Evolutionary conservation across 1,140 invertebrate genomes (phyloP), one percentile per base, ranked within the genome.

Genomic region (Scaptodrosophila lebanonensis): DNA sequence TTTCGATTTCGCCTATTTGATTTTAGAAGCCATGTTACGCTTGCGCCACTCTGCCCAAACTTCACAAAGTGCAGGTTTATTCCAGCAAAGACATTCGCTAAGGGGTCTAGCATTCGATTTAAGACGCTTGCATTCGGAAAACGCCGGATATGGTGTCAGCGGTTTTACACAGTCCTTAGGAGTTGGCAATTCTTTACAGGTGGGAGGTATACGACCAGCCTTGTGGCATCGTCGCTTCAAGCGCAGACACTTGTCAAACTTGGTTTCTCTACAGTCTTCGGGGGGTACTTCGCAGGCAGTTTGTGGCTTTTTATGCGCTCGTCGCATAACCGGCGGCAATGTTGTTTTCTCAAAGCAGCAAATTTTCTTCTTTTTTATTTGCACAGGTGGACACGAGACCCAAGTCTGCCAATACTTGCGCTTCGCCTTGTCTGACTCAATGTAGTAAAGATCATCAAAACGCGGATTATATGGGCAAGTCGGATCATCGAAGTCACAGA

Each of bases 341-440:
- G 56, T 38, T 0, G 48, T 17, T 0, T 53, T 33, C 3, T 51
- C 59, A 5, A 44, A 64, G 18, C 76, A 75, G n/a, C 83, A 85
- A 3, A 83, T 62, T 20, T 76, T 72, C 45, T 71, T 79, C 1
- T 53, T 53, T 36, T 75, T 82, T 5, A 71, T 62, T 20, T 58
- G 5, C 8, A 79, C 1, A 0, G 73, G 61, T 0, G 83, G 83
- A 27, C 83, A 85, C 9, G 75, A 56, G 3, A 75, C 71, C 83
- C 83, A 85, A n/a, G 83, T 85, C 13, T 85, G 83, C 66, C 75
- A 82, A 38, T 85, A 85, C 20, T 63, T 64, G 7, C 83, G 64
- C 4, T 66, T 68, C 1, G 72, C 65, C 43, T 85, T 85, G 30
- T 85, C 83, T 1, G 83, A 85, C 17, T 85, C 66, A 1, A 68